Percentiles rank a stretch among this genome's conserved stretches.
phyloP scores from a whole-genome alignment of 92 coral and sea anemone species.

The Parazoanthus atlanticus region DNA sequence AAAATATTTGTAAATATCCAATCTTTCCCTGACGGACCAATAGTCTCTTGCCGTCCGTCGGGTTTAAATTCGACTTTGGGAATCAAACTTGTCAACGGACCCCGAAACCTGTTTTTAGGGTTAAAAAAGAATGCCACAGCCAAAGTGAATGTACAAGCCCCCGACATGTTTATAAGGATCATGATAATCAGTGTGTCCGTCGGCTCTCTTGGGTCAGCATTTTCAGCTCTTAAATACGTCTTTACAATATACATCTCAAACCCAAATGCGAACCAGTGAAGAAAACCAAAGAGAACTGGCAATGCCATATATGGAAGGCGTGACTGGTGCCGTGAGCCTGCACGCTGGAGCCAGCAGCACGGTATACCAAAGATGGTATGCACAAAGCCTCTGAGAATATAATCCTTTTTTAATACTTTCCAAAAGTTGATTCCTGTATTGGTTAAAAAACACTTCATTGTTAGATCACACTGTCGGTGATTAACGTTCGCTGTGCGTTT shows the following conservation, averaged over 20 bases:
- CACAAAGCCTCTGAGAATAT: conserved; percentile 20
- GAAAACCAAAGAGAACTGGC: conserved; percentile 18
- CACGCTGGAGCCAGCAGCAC: conserved; percentile 34
- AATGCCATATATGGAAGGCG: conserved; percentile 3
- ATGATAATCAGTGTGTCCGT: conserved; percentile 58
- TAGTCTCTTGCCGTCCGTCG: conserved; percentile 52
- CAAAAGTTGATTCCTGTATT: conserved; percentile 10
- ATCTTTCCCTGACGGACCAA: conserved; percentile 45
- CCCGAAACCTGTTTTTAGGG: conserved; percentile 46
- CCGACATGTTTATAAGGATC: conserved; percentile 48
- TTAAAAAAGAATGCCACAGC: conserved; percentile 56
- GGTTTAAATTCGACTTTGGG: conserved; percentile 65
- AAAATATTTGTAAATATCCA: conserved; percentile 58
- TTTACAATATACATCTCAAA: conserved; percentile 47
- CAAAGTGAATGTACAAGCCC: conserved; percentile 58
- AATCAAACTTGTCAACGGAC: conserved; percentile 51
- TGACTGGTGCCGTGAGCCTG: background rate
- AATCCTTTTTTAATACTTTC: conserved; percentile 24
- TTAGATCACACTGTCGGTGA: background rate
- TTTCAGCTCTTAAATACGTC: conserved; percentile 40
- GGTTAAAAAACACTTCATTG: background rate
- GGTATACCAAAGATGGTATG: conserved; percentile 24
- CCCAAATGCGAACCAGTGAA: conserved; percentile 58
- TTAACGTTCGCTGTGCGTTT: background rate
- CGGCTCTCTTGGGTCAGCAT: conserved; percentile 44